Evolutionary conservation across 2,888 invertebrate genomes (phyloP), one percentile per base, ranked within the genome.

Genomic region (Sturmia bella): DNA sequence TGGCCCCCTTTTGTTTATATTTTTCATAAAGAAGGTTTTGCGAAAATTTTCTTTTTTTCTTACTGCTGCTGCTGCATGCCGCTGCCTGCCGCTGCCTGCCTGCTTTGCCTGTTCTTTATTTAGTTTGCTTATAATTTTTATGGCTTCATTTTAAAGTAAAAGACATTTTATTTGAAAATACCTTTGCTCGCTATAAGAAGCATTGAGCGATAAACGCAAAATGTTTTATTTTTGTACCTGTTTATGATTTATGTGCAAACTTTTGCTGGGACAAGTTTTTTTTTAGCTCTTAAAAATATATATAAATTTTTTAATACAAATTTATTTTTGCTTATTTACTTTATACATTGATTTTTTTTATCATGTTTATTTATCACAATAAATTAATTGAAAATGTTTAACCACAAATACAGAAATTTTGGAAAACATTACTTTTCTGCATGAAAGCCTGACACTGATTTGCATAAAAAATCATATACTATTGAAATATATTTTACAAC

Each of bases 91-190:
- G n/a, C n/a, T n/a, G n/a, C n/a, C n/a, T n/a, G 59, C 50, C 7
- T 54, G 52, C 37, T 69, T 56, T 27, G 52, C 6, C 69, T 72
- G 61, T 59, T 84, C 80, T 84, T 82, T 85, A 84, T 83, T 84
- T 80, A 37, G 21, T 37, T 11, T 21, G 12, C 66, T 80, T 64
- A n/a, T n/a, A 79, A 76, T 74, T 84, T 84, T 56, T 84, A 77
- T 69, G 75, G 82, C 75, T 84, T 84, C 45, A 75, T 77, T 85
- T 69, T 9, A 80, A 45, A 78, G 48, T 74, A 43, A 64, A 43
- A 72, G 59, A 80, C 69, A 39, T 70, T 76, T 75, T 45, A 41
- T 50, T 70, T 64, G 13, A 48, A 70, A 24, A 56, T 13, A 17
- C 3, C 37, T 79, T n/a, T 54, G 41, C 52, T 73, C 57, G 63